A percentile compares a stretch with the other conserved stretches of the same genome.
Evolutionary conservation across 1,140 invertebrate genomes (phyloP).

Genomic region (Batillaria attramentaria): DNA sequence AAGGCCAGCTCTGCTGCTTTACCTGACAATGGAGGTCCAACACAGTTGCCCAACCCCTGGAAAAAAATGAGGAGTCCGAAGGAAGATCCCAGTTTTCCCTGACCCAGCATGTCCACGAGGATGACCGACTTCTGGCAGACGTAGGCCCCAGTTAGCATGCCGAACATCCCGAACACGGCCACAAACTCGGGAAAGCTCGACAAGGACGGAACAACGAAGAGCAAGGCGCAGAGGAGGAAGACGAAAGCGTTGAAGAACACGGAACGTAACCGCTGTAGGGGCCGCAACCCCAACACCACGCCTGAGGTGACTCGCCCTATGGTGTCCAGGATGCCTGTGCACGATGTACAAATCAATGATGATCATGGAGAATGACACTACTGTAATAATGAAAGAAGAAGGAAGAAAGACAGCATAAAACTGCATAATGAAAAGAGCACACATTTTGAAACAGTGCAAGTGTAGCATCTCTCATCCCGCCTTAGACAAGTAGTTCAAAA

Average conservation of each 20-base stretch:
- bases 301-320: conserved; percentile 47
- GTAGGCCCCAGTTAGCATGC: conserved; percentile 59
- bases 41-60: conserved; percentile 74
- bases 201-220: conserved; percentile 43
- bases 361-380: no score
- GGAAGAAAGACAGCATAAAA: no score
- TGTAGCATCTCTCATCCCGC: no score
- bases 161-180: conserved; percentile 46
- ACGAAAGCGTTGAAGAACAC: conserved; percentile 52
- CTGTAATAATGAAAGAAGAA: no score
- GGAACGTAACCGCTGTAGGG: conserved; percentile 45
- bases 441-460: no score
- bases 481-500: no score
- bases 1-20: no score
- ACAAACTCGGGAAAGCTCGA: conserved; percentile 42
- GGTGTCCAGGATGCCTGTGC: conserved; percentile 49
- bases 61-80: conserved; percentile 94
- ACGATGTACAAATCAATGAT: no score
- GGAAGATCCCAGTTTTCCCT: conserved; percentile 92
- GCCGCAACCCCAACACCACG: conserved; percentile 47
- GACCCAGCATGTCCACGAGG: conserved; percentile 90
- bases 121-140: conserved; percentile 94
- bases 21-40: conserved; percentile 89
- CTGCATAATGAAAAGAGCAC: no score
- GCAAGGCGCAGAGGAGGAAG: conserved; percentile 41